These are phyloP conservation scores for Epinephelus awoara DNA, from an alignment of 2,797 vertebrate species.

Conservation along the genomic window DNA sequence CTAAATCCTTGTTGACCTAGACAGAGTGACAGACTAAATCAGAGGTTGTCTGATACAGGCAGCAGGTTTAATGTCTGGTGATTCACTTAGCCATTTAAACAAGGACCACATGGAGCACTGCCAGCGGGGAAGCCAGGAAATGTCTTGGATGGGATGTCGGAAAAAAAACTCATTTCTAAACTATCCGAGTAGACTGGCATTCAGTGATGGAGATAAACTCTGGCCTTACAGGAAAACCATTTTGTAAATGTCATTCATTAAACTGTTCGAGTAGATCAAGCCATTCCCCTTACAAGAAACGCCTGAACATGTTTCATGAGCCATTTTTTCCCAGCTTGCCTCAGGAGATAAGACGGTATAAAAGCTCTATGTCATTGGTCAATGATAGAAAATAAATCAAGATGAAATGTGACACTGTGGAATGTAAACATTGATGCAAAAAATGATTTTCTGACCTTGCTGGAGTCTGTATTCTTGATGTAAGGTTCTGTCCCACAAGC, in stretches of 20 bases:
- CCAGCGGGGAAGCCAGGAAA: constrained; percentile 59
- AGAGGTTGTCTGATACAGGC: constrained; percentile 55
- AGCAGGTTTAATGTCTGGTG: constrained; percentile 63
- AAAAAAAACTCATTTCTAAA: constrained; percentile 64
- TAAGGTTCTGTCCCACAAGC: constrained; percentile 94
- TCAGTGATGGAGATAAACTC: constrained; percentile 64
- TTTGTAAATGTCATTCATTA: constrained; percentile 47
- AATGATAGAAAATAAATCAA: constrained; percentile 3
- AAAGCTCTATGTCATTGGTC: constrained; percentile 10
- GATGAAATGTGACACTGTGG: too few species aligned
- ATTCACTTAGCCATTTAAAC: constrained; percentile 70
- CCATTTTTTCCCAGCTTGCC: constrained; percentile 15
- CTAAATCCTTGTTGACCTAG: constrained; percentile 39
- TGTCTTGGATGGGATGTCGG: constrained; percentile 57
- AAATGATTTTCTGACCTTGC: constrained; percentile 89
- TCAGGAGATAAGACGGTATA: constrained; percentile 19
- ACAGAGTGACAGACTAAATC: constrained; percentile 53
- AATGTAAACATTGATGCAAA: background rate
- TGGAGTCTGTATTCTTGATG: constrained; percentile 96
- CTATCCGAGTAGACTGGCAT: constrained; percentile 46
- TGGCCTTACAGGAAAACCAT: constrained; percentile 60
- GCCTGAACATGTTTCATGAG: constrained; percentile 15
- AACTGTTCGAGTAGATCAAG: constrained; percentile 55
- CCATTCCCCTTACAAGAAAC: constrained; percentile 38
- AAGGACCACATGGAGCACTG: constrained; percentile 63